Conservation (phyloP, 2,113 vertebrate genomes). For the Acanthochromis polyacanthus region DNA sequence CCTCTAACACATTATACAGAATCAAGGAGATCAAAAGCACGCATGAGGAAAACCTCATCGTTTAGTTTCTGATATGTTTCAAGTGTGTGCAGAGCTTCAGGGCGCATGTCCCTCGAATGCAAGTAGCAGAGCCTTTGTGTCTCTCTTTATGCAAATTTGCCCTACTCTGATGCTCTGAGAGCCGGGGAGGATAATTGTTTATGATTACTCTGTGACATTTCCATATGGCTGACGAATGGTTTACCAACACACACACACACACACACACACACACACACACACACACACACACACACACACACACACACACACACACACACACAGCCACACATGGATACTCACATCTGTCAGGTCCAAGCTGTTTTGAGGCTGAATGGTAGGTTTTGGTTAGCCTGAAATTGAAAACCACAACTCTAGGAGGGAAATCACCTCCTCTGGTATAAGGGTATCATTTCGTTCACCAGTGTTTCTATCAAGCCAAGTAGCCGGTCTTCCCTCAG, state of each 20-base stretch:
- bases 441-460: slow-evolving; percentile 13
- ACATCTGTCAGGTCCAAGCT: slow-evolving; percentile 43
- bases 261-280: slow-evolving; percentile 5
- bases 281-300: slow-evolving; percentile 6
- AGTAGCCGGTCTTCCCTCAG: slow-evolving; percentile 6
- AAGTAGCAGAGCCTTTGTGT: slow-evolving; percentile 64
- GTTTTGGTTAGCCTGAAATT: slow-evolving; percentile 29
- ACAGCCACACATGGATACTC: slow-evolving; percentile 7
- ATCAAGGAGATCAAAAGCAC: slow-evolving; percentile 24
- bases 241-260: slow-evolving; percentile 41
- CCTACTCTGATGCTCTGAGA: slow-evolving; percentile 68
- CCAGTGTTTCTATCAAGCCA: slow-evolving; percentile 11
- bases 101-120: slow-evolving; percentile 29
- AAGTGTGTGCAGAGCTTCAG: slow-evolving; percentile 41
- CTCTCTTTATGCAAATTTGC: slow-evolving; percentile 78
- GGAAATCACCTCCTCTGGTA: slow-evolving; percentile 9
- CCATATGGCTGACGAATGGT: slow-evolving; percentile 75
- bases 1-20: neutral
- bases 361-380: slow-evolving; percentile 26
- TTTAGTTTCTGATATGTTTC: slow-evolving; percentile 41
- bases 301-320: slow-evolving; percentile 1
- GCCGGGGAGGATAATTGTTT: slow-evolving; percentile 78
- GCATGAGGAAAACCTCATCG: slow-evolving; percentile 27
- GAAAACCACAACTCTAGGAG: neutral
- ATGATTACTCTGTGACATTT: slow-evolving; percentile 81